Base-by-base conservation (phyloP, 1,140 invertebrate species). In the Augochlora pura region DNA sequence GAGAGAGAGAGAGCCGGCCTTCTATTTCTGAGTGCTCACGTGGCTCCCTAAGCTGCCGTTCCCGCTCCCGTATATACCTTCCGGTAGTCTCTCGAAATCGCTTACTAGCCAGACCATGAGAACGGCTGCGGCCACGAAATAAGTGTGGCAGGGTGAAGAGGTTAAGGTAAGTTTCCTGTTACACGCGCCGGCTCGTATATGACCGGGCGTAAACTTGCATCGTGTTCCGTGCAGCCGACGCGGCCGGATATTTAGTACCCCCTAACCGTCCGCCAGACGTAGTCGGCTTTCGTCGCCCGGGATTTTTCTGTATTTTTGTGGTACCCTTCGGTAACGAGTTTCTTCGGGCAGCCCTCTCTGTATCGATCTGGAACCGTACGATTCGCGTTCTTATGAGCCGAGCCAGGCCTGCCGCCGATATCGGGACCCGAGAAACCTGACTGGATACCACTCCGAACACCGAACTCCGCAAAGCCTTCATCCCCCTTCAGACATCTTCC, bases 161-260 rank as follows among this genome's bases (percentile, higher is more conserved):
- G 83, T 84, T 85, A 85, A 85, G 72, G 82, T 77, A 85, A 85
- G 78, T 85, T 85, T 85, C 82, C 82, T 81, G 83, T 85, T 85
- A 84, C 78, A 77, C 52, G 78, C 21, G 66, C 65, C 42, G 23
- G 63, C 49, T 74, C 72, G 68, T 85, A 84, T 84, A 84, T 71
- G 78, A 85, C 77, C 72, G 46, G 60, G 65, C 82, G 78, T 85
- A 84, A 85, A 85, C 78, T 84, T 63, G 82, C 72, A 46, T 84
- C 82, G 78, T 69, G 64, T 77, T 85, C 68, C 60, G 42, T 72
- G 82, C 78, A 60, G n/a, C 77, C 39, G 82, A 84, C 68, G 72
- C 69, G 59, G 62, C 49, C 42, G 42, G 82, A 81, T 72, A 74
- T 80, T 85, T 81, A 77, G 62, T 63, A 62, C 52, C 57, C 57